Evolutionary conservation across 2,888 invertebrate species (phyloP), one percentile per base, ranked within the genome.

Genomic region (Thelaira solivaga): DNA sequence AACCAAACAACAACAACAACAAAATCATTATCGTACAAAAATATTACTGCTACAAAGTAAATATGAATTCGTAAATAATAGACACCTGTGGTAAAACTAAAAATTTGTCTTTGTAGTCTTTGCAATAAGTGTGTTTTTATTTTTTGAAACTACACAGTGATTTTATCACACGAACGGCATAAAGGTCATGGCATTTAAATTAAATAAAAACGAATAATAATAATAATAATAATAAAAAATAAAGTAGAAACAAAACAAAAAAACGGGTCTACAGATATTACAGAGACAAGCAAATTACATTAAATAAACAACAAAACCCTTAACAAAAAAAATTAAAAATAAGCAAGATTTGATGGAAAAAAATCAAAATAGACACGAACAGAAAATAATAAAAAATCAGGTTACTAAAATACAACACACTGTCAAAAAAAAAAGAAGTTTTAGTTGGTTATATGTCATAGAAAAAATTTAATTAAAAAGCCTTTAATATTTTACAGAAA

Each of bases 121-220:
- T 24, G 16, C n/a, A 43, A 39, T n/a, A 47, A 47, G 45, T 45
- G n/a, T 36, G n/a, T 57, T 67, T 11, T 51, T 29, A 41, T 34
- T n/a, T 34, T 36, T 24, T 67, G 0, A 16, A 22, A 57, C 36
- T 13, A 57, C 47, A 47, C 57, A 68, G 62, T 62, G 68, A 75
- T 68, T 62, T 75, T 75, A 75, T 68, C 68, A 41, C 61, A 68
- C 31, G n/a, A 31, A 62, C 62, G 59, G 11, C 31, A 68, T 49
- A 75, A 75, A 75, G 75, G 75, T 69, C 75, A 62, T 69, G 75
- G n/a, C 68, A 75, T 75, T 75, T 62, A 18, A 55, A 68, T 55
- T 7, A 29, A 64, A 64, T 36, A 31, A 47, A 61, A 41, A 29
- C 13, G n/a, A n/a, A n/a, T n/a, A n/a, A n/a, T n/a, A n/a, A n/a